Conservation (phyloP, 2,113 vertebrate species). For the Gymnocephalus cernua region DNA sequence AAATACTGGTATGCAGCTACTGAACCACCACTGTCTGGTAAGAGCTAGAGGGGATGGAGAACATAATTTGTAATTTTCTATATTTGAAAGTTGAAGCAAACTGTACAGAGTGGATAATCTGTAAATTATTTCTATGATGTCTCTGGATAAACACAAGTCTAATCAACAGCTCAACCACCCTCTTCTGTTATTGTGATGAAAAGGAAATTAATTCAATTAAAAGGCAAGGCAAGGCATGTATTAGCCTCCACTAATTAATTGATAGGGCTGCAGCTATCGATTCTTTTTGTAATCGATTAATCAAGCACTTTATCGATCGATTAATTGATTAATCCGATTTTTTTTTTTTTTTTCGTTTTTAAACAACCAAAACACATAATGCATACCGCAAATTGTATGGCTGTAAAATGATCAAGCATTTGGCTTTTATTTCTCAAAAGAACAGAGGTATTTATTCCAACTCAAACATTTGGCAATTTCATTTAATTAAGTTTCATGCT, state of each 20-base stretch:
- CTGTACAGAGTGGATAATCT: conserved; percentile 3
- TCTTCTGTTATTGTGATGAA: conserved; percentile 38
- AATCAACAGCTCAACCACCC: conserved; percentile 12
- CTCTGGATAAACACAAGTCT: conserved; percentile 1
- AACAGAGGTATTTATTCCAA: no score
- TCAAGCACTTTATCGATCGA: no score
- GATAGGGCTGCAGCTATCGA: no score
- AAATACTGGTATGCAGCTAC: conserved; percentile 50
- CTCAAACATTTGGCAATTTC: no score
- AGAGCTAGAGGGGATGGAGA: conserved; percentile 15
- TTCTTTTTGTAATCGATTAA: no score
- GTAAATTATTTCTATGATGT: conserved; percentile 4
- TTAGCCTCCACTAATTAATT: conserved; percentile 63
- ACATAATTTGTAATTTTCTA: conserved; percentile 12
- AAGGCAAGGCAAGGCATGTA: conserved; percentile 49
- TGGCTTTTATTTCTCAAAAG: no score
- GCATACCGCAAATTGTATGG: no score
- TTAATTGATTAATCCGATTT: no score
- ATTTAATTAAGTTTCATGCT: no score
- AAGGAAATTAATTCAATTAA: conserved; percentile 63
- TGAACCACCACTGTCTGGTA: conserved; percentile 50
- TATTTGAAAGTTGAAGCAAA: conserved; percentile 4
- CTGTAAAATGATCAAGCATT: no score
- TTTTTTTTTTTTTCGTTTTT: no score
- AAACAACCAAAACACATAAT: no score